phyloP scores from a whole-genome alignment of 2,113 vertebrate genomes.

The Pomatorhinus ruficollis region DNA sequence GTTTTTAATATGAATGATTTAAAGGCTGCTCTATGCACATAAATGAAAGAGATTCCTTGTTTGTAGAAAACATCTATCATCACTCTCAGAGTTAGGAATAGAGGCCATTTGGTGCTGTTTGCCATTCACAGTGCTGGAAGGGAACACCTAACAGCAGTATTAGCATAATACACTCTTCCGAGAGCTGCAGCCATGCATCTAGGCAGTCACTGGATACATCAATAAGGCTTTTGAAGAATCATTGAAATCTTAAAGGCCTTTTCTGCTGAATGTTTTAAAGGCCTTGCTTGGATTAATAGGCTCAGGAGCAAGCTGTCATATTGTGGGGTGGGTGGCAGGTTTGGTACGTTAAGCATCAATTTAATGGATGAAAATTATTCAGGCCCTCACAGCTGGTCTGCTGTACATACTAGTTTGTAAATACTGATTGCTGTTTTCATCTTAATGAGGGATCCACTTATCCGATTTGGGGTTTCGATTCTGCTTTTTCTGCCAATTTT shows the following conservation, averaged over 20 bases:
- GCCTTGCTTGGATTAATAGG: not conserved
- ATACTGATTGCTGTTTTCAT: conserved; percentile 12
- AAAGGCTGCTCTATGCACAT: not conserved
- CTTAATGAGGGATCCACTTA: conserved; percentile 4
- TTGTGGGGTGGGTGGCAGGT: not conserved
- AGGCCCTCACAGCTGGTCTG: not conserved
- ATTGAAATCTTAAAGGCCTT: not conserved
- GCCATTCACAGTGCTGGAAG: not conserved
- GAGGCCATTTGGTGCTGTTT: not conserved
- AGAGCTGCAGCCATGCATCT: not conserved
- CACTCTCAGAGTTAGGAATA: not conserved
- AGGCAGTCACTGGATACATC: not conserved
- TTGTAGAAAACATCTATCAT: not conserved
- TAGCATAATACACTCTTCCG: not conserved
- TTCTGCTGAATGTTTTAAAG: not conserved
- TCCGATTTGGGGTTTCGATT: not conserved
- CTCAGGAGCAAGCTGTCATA: not conserved
- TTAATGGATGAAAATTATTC: not conserved
- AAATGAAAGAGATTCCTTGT: not conserved
- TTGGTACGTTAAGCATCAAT: not conserved
- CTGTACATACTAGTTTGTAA: not conserved
- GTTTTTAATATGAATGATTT: not conserved
- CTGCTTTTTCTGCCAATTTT: conserved; percentile 15
- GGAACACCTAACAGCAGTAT: not conserved
- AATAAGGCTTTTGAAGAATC: not conserved